Base-by-base conservation (phyloP, 92 coral and sea anemone genomes). In the Zoanthus sociatus region DNA sequence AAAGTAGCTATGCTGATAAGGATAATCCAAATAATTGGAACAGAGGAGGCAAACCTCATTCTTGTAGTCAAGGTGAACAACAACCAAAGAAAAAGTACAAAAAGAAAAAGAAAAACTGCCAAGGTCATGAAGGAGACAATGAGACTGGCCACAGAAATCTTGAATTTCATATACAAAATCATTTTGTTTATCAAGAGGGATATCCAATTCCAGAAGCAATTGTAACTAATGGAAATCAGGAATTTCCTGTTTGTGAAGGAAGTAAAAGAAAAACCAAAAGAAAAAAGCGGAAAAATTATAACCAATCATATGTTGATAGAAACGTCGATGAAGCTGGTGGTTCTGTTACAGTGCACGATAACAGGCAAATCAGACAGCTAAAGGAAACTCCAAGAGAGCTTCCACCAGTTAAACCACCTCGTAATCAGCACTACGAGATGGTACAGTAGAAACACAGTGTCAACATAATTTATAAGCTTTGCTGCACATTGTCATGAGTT, bases 91-190 rank as follows among this genome's bases (percentile, higher is more conserved):
- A 47, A 21, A 51, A 30, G 37, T 66, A 83, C 3, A 73, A 37
- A n/a, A 84, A 76, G 88, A 84, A 84, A 76, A 84, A 73, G 46
- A 84, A 60, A 73, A 50, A 32, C 16, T 45, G n/a, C 48, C 13
- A 64, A 84, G 72, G 66, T 33, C 37, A 73, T 37, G 88, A 84
- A 72, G 82, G 66, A 56, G 16, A 76, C 58, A 21, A 73, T 11
- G 73, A 72, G 11, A 82, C 33, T 54, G 71, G 82, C 4, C 18
- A 73, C 20, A 45, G 79, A 53, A 76, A 55, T 42, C 48, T 73
- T 47, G 73, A 73, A 26, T 26, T 18, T 1, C 82, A 21, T 14
- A 55, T 46, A 58, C 58, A 73, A 17, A 64, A 54, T 58, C 56
- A 63, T 13, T 32, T 47, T 9, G n/a, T 44, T 44, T 73, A 31